Base-by-base conservation (phyloP, 2,113 vertebrate species). In the Rhizomys pruinosus region DNA sequence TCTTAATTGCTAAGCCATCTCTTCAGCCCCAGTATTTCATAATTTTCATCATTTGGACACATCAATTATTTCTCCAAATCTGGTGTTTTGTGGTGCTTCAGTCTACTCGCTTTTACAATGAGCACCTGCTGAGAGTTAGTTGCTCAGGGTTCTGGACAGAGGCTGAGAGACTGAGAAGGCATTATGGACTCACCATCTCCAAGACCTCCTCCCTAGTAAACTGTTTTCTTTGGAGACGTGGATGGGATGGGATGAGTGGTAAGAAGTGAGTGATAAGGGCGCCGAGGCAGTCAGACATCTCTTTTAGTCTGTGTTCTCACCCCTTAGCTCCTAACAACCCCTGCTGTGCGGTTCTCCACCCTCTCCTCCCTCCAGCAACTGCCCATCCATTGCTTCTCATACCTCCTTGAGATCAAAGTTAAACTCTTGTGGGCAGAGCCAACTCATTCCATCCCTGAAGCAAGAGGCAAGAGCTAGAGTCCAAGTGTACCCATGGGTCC, bases 51-150 rank as follows among this genome's bases (percentile, higher is more conserved):
- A 61, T 77, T 85, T 94, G 89, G 19, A 44, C 42, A 85, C 3
- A 55, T 16, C n/a, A 73, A 76, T 81, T 55, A 74, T 86, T 82
- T 90, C 66, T 91, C 61, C 55, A 4, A 81, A 19, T 71, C 86
- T 90, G 34, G 61, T 76, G 85, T 90, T 84, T 84, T 71, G 85
- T 87, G 63, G 52, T 91, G 72, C 15, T 84, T 84, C 82, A 79
- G 5, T 69, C n/a, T 85, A 61, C 77, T 16, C 17, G 78, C 84
- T 79, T 92, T 42, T n/a, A 86, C 73, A 72, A 64, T 37, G 52
- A 73, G 61, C 2, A 73, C 44, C 6, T 66, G 37, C 71, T 68
- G 29, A 66, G 72, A 64, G 80, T 66, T 59, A 25, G 20, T 20
- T 44, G 7, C 20, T 23, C 2, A 2, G 6, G 32, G 3, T 27